Percentiles rank a stretch among this genome's conserved stretches.
These are phyloP conservation scores for Parelbella ahira DNA, from an alignment of 2,888 invertebrate genomes.

Conservation along the genomic window DNA sequence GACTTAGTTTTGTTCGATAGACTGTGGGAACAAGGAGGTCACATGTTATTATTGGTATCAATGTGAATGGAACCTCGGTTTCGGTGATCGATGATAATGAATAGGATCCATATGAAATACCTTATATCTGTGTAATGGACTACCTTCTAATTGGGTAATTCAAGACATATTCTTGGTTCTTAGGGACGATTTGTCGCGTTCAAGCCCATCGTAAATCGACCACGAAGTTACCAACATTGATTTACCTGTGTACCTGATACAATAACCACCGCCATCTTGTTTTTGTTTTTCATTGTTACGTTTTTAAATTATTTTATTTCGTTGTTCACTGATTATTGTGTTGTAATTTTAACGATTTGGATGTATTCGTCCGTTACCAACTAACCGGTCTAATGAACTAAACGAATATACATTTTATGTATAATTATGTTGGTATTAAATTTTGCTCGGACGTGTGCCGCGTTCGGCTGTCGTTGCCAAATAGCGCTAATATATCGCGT, in stretches of 20 bases:
- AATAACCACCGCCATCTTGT: constrained; percentile 18
- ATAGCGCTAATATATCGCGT: constrained; percentile 11
- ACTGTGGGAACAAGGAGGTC: too few species aligned
- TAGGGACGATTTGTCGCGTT: too few species aligned
- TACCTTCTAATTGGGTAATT: too few species aligned
- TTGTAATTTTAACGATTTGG: not conserved
- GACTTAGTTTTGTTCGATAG: too few species aligned
- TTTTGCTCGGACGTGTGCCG: not conserved
- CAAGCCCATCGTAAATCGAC: too few species aligned
- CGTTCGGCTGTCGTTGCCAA: constrained; percentile 6
- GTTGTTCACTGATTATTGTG: constrained; percentile 10
- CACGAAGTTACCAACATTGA: too few species aligned
- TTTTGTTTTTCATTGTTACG: constrained; percentile 23
- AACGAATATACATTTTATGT: not conserved
- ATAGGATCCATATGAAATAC: too few species aligned
- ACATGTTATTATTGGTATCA: too few species aligned
- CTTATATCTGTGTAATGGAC: too few species aligned
- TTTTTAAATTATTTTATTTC: constrained; percentile 21
- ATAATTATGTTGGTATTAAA: not conserved
- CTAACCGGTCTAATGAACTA: constrained; percentile 2
- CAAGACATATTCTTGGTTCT: too few species aligned
- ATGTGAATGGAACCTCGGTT: too few species aligned
- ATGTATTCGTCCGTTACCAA: not conserved
- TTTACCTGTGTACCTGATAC: constrained; percentile 25
- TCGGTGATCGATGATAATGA: too few species aligned